Evolutionary conservation across 2,888 invertebrate species (phyloP).

Genomic region (Tachina lurida): DNA sequence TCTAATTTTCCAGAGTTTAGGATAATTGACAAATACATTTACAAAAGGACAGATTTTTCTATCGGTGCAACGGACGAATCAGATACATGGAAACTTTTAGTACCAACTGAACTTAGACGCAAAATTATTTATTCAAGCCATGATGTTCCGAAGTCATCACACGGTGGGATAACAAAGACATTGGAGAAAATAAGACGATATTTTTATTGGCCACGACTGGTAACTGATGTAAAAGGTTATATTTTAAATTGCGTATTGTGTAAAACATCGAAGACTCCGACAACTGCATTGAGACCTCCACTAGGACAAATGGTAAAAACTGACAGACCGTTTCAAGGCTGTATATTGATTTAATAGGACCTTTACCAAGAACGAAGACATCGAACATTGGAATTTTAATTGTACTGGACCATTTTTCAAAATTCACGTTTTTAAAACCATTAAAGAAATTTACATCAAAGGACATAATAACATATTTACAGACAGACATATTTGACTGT

Average conservation of each 20-base stretch:
- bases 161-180: constrained; percentile 15
- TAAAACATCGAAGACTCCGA: neutral
- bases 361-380: neutral
- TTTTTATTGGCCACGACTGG: constrained; percentile 29
- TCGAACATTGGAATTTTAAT: neutral
- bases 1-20: neutral
- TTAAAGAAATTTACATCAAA: neutral
- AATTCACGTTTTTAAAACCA: neutral
- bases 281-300: neutral
- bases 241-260: neutral
- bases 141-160: constrained; percentile 34
- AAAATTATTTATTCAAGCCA: constrained; percentile 31
- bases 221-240: constrained; percentile 7
- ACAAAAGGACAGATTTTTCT: neutral
- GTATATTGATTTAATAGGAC: neutral
- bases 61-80: neutral
- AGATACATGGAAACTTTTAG: constrained; percentile 48
- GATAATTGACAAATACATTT: neutral
- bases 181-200: neutral
- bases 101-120: constrained; percentile 32
- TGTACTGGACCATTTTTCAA: neutral
- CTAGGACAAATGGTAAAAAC: neutral
- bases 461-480: neutral
- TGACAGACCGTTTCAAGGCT: constrained; percentile 3
- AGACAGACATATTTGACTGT: neutral